Base-by-base conservation (phyloP, 2,113 vertebrate species). In the Hippocampus abdominalis region DNA sequence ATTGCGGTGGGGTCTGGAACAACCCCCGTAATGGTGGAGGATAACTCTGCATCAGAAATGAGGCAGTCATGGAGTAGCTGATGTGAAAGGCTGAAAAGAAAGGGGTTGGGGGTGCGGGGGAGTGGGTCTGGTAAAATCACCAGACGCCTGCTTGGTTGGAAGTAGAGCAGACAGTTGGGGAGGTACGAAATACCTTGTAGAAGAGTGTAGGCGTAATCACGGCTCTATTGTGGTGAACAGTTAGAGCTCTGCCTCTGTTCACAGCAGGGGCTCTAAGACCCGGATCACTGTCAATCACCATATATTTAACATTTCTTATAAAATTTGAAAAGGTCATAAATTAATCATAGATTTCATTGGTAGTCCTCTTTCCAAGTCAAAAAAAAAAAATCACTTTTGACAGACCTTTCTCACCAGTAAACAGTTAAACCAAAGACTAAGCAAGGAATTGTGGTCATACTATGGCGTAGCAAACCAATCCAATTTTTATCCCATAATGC, bases 141-240 rank as follows among this genome's bases (percentile, higher is more conserved):
- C 40, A 15, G 39, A 75, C 79, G 63, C 85, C 86, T 74, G 80
- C 87, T 89, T 85, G 66, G 85, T 68, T 81, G 73, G 76, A 84
- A 88, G 86, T 77, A 80, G 79, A 59, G 81, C 81, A 81, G 80
- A 82, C 78, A 84, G 70, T 69, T 69, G 9, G 82, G 76, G 81
- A 74, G 81, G 75, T 80, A 79, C 82, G 66, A 68, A 78, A 77
- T 72, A 70, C 64, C 71, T 70, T 70, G 70, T 23, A 29, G 75
- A 64, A 79, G 60, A 61, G 74, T 66, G 83, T 82, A 77, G 89
- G 81, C 78, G 85, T 88, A 92, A 92, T 92, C 91, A 91, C 48
- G 73, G 65, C 76, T 77, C 85, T 85, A 90, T 91, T 92, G 87
- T 92, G 64, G 72, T 21, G 77, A 88, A 84, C 87, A 88, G 89